Percentiles rank a stretch among this genome's conserved stretches.
These are phyloP conservation scores for Ferrisia virgata DNA, from an alignment of 2,888 invertebrate species.

Conservation along the genomic window DNA sequence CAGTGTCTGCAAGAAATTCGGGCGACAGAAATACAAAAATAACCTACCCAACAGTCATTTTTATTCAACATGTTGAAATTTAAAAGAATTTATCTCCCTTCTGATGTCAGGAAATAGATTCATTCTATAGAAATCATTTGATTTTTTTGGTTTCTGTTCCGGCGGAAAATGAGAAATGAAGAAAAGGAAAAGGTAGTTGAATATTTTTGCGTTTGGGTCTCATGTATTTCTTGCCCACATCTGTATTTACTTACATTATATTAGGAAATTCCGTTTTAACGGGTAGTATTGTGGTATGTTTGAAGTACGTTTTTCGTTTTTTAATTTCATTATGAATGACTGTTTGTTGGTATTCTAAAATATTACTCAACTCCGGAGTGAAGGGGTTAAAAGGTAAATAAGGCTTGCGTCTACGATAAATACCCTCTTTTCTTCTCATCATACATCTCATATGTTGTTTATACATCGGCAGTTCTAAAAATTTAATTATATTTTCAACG, in stretches of 20 bases:
- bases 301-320: background rate
- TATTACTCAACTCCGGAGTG: slow-evolving; percentile 59
- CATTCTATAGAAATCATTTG: no score
- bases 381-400: slow-evolving; percentile 66
- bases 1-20: no score
- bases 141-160: no score
- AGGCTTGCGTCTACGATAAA: slow-evolving; percentile 68
- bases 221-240: no score
- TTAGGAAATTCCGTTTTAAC: background rate
- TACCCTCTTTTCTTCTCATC: slow-evolving; percentile 64
- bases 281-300: background rate
- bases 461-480: slow-evolving; percentile 58
- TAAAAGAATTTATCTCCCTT: no score
- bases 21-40: no score
- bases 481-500: slow-evolving; percentile 60
- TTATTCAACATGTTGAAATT: no score
- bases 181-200: no score
- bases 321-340: background rate
- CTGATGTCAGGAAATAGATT: no score
- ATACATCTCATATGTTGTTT: slow-evolving; percentile 59
- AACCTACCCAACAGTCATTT: no score
- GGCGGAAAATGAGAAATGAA: no score
- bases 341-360: background rate
- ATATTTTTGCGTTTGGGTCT: no score
- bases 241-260: background rate